Evolutionary conservation across 1,140 invertebrate genomes (phyloP).

Genomic region (Drosophila burlai): DNA sequence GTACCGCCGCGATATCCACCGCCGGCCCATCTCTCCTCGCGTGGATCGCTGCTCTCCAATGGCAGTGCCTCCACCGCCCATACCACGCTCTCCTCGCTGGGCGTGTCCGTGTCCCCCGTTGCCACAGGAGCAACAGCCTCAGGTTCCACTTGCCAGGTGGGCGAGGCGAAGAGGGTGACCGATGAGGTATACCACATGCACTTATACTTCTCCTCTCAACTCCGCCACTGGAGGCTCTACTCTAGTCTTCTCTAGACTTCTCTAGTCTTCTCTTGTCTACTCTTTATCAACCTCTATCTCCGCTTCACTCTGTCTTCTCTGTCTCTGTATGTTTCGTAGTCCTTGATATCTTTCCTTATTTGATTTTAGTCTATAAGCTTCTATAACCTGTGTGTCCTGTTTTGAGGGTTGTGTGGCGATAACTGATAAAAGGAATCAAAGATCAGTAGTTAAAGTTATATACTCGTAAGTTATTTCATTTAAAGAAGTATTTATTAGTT

Average conservation of each 20-base stretch:
- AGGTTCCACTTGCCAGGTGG: slow-evolving; percentile 20
- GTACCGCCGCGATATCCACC: slow-evolving; percentile 91
- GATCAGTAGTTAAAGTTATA: no score
- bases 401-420: slow-evolving; percentile 12
- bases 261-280: no score
- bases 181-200: slow-evolving; percentile 55
- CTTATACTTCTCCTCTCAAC: slow-evolving; percentile 37
- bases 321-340: slow-evolving; percentile 1
- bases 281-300: slow-evolving; percentile 2
- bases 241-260: not conserved
- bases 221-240: slow-evolving; percentile 10
- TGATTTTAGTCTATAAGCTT: not conserved
- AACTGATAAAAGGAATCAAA: no score
- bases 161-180: slow-evolving; percentile 37
- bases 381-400: not conserved
- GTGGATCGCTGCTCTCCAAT: slow-evolving; percentile 72
- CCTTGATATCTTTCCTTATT: slow-evolving; percentile 1
- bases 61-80: slow-evolving; percentile 71
- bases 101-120: slow-evolving; percentile 19
- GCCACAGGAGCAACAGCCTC: slow-evolving; percentile 2
- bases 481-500: no score
- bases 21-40: slow-evolving; percentile 82
- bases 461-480: not conserved
- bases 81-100: slow-evolving; percentile 73
- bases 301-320: slow-evolving; percentile 4